Conservation (phyloP, 2,797 vertebrate genomes). For the Harpagifer antarcticus region DNA sequence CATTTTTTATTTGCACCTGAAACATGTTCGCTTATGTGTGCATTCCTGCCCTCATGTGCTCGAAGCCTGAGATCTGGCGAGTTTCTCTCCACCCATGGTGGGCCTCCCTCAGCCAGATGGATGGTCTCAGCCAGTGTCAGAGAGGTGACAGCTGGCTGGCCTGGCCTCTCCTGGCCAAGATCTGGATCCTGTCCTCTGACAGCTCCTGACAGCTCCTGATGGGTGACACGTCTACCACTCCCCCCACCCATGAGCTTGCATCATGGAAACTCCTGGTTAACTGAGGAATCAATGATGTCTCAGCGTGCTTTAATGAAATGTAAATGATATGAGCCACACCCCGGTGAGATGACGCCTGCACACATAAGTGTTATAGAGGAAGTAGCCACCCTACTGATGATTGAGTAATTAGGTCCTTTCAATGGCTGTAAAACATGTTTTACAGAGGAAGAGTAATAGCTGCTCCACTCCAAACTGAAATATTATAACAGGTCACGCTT, state of each 20-base stretch:
- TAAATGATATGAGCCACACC: slow-evolving; percentile 77
- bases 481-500: slow-evolving; percentile 50
- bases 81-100: slow-evolving; percentile 71
- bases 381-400: slow-evolving; percentile 68
- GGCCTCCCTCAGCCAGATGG: slow-evolving; percentile 83
- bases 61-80: slow-evolving; percentile 58
- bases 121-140: slow-evolving; percentile 83
- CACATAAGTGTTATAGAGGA: slow-evolving; percentile 65
- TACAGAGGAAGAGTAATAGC: slow-evolving; percentile 56
- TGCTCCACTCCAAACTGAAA: slow-evolving; percentile 32
- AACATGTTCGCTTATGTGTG: slow-evolving; percentile 35
- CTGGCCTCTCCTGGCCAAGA: slow-evolving; percentile 73
- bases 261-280: slow-evolving; percentile 75
- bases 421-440: slow-evolving; percentile 62
- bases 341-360: slow-evolving; percentile 65
- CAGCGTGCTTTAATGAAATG: slow-evolving; percentile 76
- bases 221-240: slow-evolving; percentile 62
- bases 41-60: slow-evolving; percentile 55
- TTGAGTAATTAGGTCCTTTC: slow-evolving; percentile 71
- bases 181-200: slow-evolving; percentile 84
- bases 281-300: slow-evolving; percentile 74
- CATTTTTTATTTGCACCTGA: slow-evolving; percentile 7
- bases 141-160: slow-evolving; percentile 84
- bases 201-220: slow-evolving; percentile 80
- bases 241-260: slow-evolving; percentile 66